Evolutionary conservation across 2,888 invertebrate species (phyloP).

Genomic region (Helleia helle): DNA sequence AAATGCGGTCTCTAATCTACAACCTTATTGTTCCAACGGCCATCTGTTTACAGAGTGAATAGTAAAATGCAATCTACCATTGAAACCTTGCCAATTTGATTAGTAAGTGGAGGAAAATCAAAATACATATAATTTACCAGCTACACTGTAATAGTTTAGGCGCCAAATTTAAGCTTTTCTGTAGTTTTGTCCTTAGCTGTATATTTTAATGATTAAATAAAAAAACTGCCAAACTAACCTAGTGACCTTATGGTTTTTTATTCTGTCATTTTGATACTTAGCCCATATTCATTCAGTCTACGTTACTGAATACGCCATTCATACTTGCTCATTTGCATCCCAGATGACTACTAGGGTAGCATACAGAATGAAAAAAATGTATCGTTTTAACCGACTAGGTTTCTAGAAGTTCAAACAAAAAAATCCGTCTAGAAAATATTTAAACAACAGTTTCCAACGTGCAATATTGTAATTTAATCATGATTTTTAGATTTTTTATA

Average conservation of each 20-base stretch:
- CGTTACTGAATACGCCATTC: conserved; percentile 12
- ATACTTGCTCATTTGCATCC: conserved; percentile 11
- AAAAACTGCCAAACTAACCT: conserved; percentile 8
- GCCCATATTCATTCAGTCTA: conserved; percentile 12
- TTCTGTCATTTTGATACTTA: conserved; percentile 11
- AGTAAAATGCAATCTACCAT: not conserved
- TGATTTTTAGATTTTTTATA: no score
- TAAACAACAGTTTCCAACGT: no score
- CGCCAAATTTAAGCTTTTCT: no score
- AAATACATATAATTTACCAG: no score
- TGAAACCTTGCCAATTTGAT: conserved; percentile 2
- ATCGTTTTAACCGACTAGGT: conserved; percentile 3
- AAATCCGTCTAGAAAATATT: no score
- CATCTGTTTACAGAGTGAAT: conserved; percentile 2
- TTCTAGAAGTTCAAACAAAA: no score
- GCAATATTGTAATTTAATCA: no score
- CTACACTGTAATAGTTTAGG: no score
- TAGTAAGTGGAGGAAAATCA: conserved; percentile 3
- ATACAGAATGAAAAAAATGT: conserved; percentile 7
- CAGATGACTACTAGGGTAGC: conserved; percentile 10
- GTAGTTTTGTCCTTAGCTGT: no score
- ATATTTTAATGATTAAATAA: not conserved
- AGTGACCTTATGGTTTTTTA: conserved; percentile 11
- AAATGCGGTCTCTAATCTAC: no score
- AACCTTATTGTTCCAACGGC: no score